Percentiles rank a stretch among this genome's conserved stretches.
These are phyloP conservation scores for Cynoglossus semilaevis DNA, from an alignment of 2,113 vertebrate species.

Conservation along the genomic window DNA sequence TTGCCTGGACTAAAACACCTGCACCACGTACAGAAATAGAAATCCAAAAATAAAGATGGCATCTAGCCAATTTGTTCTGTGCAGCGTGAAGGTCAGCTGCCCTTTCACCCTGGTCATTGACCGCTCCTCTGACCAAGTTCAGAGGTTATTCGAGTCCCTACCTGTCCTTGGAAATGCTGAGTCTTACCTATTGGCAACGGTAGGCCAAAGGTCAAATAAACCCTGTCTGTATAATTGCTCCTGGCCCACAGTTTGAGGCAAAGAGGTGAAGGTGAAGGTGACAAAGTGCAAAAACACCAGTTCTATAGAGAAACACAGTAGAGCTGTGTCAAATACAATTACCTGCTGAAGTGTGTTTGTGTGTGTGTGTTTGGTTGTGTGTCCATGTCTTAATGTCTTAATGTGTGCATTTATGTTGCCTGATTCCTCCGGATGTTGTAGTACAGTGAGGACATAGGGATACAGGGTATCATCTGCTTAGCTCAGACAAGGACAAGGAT, in stretches of 20 bases:
- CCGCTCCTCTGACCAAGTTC: slow-evolving; percentile 67
- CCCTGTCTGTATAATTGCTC: slow-evolving; percentile 68
- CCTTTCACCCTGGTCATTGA: slow-evolving; percentile 60
- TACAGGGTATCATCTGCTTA: slow-evolving; percentile 65
- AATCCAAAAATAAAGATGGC: slow-evolving; percentile 43
- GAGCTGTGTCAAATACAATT: slow-evolving; percentile 53
- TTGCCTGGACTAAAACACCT: slow-evolving; percentile 13
- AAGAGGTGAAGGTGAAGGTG: slow-evolving; percentile 67
- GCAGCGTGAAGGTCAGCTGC: slow-evolving; percentile 58
- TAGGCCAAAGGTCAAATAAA: slow-evolving; percentile 66
- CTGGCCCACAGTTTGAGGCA: slow-evolving; percentile 45
- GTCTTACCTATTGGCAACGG: slow-evolving; percentile 51
- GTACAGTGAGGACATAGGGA: slow-evolving; percentile 56
- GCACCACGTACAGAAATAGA: slow-evolving; percentile 26
- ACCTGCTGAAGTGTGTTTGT: slow-evolving; percentile 25
- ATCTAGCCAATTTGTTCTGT: slow-evolving; percentile 56
- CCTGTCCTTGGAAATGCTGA: slow-evolving; percentile 72
- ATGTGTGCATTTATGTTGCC: slow-evolving; percentile 5
- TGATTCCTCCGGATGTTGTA: slow-evolving; percentile 52
- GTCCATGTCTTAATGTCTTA: slow-evolving; percentile 37
- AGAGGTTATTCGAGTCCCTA: slow-evolving; percentile 75
- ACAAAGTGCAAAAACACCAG: slow-evolving; percentile 40
- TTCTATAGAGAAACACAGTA: slow-evolving; percentile 38
- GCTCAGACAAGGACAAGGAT: slow-evolving; percentile 57
- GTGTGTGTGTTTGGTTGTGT: too few species aligned